phyloP scores from a whole-genome alignment of 2,888 invertebrate species.

The Amorpha juglandis region DNA sequence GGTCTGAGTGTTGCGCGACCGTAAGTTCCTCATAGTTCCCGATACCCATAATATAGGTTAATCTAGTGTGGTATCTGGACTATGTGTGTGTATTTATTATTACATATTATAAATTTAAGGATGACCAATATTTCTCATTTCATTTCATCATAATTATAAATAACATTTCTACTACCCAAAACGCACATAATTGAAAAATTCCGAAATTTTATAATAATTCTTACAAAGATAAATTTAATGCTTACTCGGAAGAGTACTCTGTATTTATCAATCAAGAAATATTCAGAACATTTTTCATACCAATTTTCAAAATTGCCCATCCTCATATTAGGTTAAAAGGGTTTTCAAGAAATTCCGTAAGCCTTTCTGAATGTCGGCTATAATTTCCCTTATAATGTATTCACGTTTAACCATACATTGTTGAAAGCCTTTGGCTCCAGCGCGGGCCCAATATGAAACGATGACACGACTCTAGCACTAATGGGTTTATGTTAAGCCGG shows the following conservation, averaged over 20 bases:
- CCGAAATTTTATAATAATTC: no score
- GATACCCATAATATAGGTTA: no score
- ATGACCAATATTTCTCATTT: no score
- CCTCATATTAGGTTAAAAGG: constrained; percentile 2
- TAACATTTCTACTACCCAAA: no score
- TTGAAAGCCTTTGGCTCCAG: constrained; percentile 28
- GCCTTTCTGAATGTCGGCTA: constrained; percentile 31
- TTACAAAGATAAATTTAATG: no score
- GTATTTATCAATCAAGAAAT: background rate
- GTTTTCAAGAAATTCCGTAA: constrained; percentile 21
- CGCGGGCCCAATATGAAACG: constrained; percentile 34
- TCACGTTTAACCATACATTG: constrained; percentile 8
- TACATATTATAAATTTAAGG: no score
- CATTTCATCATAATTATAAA: no score
- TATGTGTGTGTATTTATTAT: no score
- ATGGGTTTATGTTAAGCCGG: constrained; percentile 43
- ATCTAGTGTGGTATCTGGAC: no score
- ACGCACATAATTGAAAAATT: no score
- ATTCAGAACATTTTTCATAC: background rate
- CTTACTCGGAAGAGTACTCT: background rate
- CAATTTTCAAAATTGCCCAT: background rate
- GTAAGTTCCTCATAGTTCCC: no score
- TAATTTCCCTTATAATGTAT: constrained; percentile 39
- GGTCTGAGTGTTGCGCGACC: no score
- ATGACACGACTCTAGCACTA: constrained; percentile 42